phyloP scores from a whole-genome alignment of 2,113 vertebrate genomes.

The Neopipo cinnamomea region DNA sequence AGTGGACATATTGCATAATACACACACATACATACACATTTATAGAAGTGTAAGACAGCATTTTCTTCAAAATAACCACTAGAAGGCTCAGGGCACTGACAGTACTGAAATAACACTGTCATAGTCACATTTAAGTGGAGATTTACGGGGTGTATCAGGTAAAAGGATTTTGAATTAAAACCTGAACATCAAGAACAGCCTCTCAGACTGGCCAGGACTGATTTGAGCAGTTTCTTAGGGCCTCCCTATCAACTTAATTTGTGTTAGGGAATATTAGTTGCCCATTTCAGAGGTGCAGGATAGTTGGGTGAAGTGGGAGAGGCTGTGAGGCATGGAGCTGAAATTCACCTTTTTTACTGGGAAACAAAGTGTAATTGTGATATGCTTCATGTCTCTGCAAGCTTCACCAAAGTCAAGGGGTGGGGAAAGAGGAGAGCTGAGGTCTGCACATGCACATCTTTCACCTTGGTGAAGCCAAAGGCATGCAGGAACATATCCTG shows the following conservation, averaged over 20 bases:
- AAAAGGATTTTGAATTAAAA: neutral
- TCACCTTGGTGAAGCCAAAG: neutral
- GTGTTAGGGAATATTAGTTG: neutral
- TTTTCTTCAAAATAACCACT: neutral
- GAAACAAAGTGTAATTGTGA: neutral
- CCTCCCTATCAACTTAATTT: neutral
- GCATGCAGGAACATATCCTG: neutral
- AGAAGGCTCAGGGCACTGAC: neutral
- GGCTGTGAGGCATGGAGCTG: neutral
- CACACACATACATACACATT: neutral
- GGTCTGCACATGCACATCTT: neutral
- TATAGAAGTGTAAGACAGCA: neutral
- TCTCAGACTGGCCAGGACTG: neutral
- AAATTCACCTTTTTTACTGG: neutral
- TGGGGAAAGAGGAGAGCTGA: neutral
- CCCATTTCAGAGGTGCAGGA: neutral
- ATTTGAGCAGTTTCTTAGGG: neutral
- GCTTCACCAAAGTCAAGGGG: neutral
- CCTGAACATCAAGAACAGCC: neutral
- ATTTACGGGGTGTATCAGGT: neutral
- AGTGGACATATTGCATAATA: rapidly evolving
- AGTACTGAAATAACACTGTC: neutral
- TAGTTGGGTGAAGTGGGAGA: neutral
- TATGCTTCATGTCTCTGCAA: neutral
- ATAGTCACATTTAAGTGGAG: neutral